These are phyloP conservation scores for Gobiocypris rarus DNA, from an alignment of 2,113 vertebrate genomes.

Conservation along the genomic window DNA sequence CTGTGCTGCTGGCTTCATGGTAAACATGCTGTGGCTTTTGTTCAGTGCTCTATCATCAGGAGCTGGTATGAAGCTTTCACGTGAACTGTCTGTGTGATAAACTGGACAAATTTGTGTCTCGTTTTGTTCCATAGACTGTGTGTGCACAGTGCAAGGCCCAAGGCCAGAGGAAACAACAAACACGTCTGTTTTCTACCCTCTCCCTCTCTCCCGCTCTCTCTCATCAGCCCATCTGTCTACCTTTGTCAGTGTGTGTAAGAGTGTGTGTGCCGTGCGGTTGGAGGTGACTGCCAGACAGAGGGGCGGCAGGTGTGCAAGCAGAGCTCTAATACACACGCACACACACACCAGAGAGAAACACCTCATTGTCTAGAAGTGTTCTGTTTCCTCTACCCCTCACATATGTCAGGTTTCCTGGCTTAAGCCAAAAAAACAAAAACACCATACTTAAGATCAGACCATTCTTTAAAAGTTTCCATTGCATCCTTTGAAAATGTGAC, in stretches of 20 bases:
- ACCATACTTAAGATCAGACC: neutral
- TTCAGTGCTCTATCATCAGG: slow-evolving; percentile 40
- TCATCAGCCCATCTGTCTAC: slow-evolving; percentile 50
- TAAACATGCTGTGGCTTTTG: slow-evolving; percentile 25
- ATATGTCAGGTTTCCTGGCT: slow-evolving; percentile 18
- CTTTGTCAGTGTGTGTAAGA: slow-evolving; percentile 31
- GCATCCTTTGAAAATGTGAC: neutral
- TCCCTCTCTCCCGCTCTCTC: slow-evolving; percentile 27
- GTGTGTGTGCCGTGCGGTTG: slow-evolving; percentile 30
- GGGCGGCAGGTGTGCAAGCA: slow-evolving; percentile 48
- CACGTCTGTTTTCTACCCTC: slow-evolving; percentile 30
- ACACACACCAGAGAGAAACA: slow-evolving; percentile 6
- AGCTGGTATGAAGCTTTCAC: slow-evolving; percentile 13
- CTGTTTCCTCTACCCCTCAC: slow-evolving; percentile 13
- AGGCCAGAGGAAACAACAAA: slow-evolving; percentile 45
- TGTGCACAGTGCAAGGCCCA: slow-evolving; percentile 37
- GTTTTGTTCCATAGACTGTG: slow-evolving; percentile 16
- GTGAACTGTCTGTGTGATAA: slow-evolving; percentile 14
- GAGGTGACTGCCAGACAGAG: slow-evolving; percentile 46
- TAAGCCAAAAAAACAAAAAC: neutral
- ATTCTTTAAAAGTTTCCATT: slow-evolving; percentile 4
- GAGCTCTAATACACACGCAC: slow-evolving; percentile 12
- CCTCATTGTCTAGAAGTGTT: slow-evolving; percentile 34
- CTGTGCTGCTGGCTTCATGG: neutral
- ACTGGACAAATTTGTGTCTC: slow-evolving; percentile 29